These are phyloP conservation scores for Rhegmatorhina hoffmannsi DNA, from an alignment of 2,113 vertebrate species.

Conservation along the genomic window DNA sequence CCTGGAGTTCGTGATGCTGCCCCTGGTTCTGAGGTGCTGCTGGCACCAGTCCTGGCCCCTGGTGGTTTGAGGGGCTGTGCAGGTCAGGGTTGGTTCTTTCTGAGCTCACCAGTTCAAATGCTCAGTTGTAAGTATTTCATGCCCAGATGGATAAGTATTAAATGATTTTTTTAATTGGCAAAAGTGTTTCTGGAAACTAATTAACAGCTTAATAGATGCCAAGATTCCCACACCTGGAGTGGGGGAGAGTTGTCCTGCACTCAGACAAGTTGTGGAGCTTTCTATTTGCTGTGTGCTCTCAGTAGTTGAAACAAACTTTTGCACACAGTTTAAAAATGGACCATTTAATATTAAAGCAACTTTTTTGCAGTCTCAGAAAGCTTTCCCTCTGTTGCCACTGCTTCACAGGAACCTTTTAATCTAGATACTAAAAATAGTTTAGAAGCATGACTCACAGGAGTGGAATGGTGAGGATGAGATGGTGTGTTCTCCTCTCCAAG, in stretches of 20 bases:
- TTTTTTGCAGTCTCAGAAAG: neutral
- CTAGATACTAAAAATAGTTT: neutral
- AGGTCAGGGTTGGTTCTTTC: accelerated
- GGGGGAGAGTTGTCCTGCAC: neutral
- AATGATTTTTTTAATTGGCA: constrained; percentile 50
- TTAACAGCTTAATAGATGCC: constrained; percentile 23
- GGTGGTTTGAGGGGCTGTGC: neutral
- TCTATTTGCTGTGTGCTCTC: neutral
- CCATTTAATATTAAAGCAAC: neutral
- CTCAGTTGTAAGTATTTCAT: constrained; percentile 31
- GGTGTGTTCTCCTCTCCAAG: neutral
- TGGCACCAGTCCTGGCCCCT: neutral
- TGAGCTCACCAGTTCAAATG: neutral
- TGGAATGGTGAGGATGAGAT: neutral
- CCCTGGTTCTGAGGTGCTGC: neutral
- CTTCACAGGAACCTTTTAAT: neutral
- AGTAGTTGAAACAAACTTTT: neutral
- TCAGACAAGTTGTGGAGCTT: neutral
- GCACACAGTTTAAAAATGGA: neutral
- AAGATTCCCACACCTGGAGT: neutral
- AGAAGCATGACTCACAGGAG: neutral
- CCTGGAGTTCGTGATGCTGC: neutral
- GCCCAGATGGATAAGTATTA: constrained; percentile 51
- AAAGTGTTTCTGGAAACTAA: constrained; percentile 51
- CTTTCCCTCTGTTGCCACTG: neutral